phyloP scores from a whole-genome alignment of 2,113 vertebrate genomes.

The Xenus cinereus region DNA sequence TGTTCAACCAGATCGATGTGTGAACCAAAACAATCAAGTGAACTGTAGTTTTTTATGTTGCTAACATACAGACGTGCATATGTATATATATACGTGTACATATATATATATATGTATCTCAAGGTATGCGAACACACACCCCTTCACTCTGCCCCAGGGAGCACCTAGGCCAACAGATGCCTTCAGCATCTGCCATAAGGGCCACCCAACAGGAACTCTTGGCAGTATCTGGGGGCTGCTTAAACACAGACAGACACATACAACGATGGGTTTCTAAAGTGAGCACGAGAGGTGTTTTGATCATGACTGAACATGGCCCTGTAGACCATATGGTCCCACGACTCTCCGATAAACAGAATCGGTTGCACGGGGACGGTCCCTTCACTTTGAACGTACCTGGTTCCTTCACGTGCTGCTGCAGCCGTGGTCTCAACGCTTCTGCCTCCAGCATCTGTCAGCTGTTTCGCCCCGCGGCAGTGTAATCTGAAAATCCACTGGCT shows the following conservation, averaged over 20 bases:
- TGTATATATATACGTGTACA: rapidly evolving
- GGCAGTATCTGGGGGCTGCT: background rate
- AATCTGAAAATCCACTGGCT: background rate
- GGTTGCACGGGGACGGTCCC: background rate
- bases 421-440: background rate
- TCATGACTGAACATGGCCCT: background rate
- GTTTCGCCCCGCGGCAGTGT: background rate
- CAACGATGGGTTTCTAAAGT: background rate
- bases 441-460: background rate
- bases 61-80: background rate
- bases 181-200: background rate
- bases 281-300: background rate
- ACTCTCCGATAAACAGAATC: background rate
- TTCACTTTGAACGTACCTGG: rapidly evolving
- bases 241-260: background rate
- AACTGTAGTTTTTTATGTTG: background rate
- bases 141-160: background rate
- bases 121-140: rapidly evolving
- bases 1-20: background rate
- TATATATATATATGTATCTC: background rate
- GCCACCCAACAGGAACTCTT: background rate
- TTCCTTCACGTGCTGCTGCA: background rate
- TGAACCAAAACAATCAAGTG: background rate
- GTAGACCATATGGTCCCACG: background rate
- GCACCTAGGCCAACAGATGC: background rate